phyloP scores from a whole-genome alignment of 2,888 invertebrate genomes.

The Odontocerum albicorne region DNA sequence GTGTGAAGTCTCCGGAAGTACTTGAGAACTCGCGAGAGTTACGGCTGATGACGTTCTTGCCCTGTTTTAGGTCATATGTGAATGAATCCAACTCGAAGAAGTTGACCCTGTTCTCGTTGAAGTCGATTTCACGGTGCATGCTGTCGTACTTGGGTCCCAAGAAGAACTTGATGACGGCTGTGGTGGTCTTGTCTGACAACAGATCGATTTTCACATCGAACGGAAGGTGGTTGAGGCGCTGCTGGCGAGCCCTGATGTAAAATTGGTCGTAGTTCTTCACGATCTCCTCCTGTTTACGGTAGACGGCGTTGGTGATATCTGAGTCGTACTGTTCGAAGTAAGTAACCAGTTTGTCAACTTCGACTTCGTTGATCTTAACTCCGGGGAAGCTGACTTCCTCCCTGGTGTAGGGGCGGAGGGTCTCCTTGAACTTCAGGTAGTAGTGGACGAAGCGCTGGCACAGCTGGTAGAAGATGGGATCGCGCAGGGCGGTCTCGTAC shows the following conservation, averaged over 20 bases:
- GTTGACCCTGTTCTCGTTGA: constrained; percentile 32
- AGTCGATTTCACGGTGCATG: constrained; percentile 56
- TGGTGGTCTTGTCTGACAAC: constrained; percentile 57
- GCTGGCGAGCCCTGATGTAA: constrained; percentile 59
- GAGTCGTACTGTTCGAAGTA: constrained; percentile 70
- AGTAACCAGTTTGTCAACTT: constrained; percentile 66
- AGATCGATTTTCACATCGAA: constrained; percentile 61
- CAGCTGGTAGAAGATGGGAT: constrained; percentile 72
- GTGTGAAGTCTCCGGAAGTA: constrained; percentile 61
- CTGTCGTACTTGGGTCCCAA: constrained; percentile 70
- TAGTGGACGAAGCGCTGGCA: constrained; percentile 62
- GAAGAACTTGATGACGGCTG: constrained; percentile 66
- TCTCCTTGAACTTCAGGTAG: constrained; percentile 61
- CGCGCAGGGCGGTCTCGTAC: constrained; percentile 67
- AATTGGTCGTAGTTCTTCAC: constrained; percentile 54
- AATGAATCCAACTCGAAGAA: constrained; percentile 44
- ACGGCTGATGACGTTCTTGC: constrained; percentile 68
- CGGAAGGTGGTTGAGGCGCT: constrained; percentile 65
- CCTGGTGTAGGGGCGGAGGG: constrained; percentile 62
- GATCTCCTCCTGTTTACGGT: constrained; percentile 51
- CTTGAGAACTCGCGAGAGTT: constrained; percentile 67
- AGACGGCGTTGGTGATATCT: constrained; percentile 64
- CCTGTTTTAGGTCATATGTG: constrained; percentile 60
- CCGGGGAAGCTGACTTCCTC: constrained; percentile 65
- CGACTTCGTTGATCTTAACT: constrained; percentile 63